A percentile compares a stretch with the other conserved stretches of the same genome.
Conservation (phyloP, 2,797 vertebrate species). For the Taenioides sp. region DNA sequence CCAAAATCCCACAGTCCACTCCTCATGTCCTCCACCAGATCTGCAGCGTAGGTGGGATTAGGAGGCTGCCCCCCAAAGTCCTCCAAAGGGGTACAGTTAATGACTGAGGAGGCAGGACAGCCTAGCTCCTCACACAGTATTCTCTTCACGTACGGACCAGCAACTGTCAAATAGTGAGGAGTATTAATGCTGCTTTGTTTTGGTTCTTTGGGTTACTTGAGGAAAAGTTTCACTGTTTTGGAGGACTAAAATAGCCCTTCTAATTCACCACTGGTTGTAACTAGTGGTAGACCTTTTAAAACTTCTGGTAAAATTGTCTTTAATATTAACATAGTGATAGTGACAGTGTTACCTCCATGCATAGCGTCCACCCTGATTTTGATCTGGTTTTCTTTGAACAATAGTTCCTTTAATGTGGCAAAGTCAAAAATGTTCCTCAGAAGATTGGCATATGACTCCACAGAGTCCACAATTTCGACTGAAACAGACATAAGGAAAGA, state of each 20-base stretch:
- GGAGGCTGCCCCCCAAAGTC: slow-evolving; percentile 92
- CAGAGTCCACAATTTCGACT: slow-evolving; percentile 97
- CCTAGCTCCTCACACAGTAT: slow-evolving; percentile 96
- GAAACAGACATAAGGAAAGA: slow-evolving; percentile 6
- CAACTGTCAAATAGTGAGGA: slow-evolving; percentile 69
- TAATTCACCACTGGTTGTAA: slow-evolving; percentile 16
- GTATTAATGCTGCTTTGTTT: slow-evolving; percentile 6
- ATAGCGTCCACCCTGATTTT: slow-evolving; percentile 92
- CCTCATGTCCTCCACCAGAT: slow-evolving; percentile 92
- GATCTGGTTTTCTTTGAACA: slow-evolving; percentile 88
- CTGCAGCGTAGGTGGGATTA: slow-evolving; percentile 88
- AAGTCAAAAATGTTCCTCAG: slow-evolving; percentile 96
- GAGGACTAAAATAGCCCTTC: slow-evolving; percentile 26
- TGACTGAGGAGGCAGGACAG: slow-evolving; percentile 89
- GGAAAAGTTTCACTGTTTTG: slow-evolving; percentile 51
- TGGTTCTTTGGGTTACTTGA: slow-evolving; percentile 3
- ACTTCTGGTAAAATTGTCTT: not conserved
- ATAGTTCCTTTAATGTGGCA: slow-evolving; percentile 88
- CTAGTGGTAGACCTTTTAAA: not conserved
- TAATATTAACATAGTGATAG: not conserved
- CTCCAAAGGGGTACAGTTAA: slow-evolving; percentile 90
- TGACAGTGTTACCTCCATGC: slow-evolving; percentile 86
- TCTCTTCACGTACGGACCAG: slow-evolving; percentile 91
- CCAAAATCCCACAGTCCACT: slow-evolving; percentile 91
- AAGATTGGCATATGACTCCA: slow-evolving; percentile 92